Conservation (phyloP, 2,797 vertebrate genomes). For the Gouania willdenowi region DNA sequence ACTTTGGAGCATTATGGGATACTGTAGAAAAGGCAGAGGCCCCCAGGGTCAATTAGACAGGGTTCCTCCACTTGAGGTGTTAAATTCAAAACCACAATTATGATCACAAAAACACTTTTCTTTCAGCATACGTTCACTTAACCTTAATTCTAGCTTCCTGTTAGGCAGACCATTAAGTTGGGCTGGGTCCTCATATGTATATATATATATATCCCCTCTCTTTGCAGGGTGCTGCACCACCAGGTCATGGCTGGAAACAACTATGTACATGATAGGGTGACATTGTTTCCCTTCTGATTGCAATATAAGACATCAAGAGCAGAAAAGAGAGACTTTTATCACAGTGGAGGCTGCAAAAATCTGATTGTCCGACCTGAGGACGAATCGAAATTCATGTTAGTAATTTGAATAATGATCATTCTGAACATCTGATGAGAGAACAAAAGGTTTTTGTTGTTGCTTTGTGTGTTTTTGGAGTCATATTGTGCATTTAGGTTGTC, state of each 20-base stretch:
- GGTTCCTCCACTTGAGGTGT: slow-evolving; percentile 73
- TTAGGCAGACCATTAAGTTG: slow-evolving; percentile 60
- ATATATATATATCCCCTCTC: slow-evolving; percentile 31
- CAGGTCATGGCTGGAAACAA: slow-evolving; percentile 33
- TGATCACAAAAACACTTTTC: slow-evolving; percentile 72
- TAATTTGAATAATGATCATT: too few relatives aligned
- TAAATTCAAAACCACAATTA: slow-evolving; percentile 79
- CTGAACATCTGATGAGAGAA: too few relatives aligned
- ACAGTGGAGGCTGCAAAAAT: too few relatives aligned
- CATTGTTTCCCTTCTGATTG: slow-evolving; percentile 28
- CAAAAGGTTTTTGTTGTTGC: too few relatives aligned
- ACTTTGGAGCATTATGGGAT: slow-evolving; percentile 58
- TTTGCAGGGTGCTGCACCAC: slow-evolving; percentile 11
- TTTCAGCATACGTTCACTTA: slow-evolving; percentile 79
- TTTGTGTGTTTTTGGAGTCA: too few relatives aligned
- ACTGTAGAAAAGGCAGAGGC: slow-evolving; percentile 62
- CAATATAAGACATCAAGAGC: too few relatives aligned
- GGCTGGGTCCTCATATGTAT: slow-evolving; percentile 51
- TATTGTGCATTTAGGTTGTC: too few relatives aligned
- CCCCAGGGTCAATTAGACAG: slow-evolving; percentile 71
- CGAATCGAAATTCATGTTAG: too few relatives aligned
- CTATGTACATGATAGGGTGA: slow-evolving; percentile 34
- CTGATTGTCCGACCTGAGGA: too few relatives aligned
- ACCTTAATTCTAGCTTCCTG: slow-evolving; percentile 76
- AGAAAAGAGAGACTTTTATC: too few relatives aligned